Evolutionary conservation across 1,140 invertebrate genomes (phyloP).

Genomic region (Macrobrachium rosenbergii): DNA sequence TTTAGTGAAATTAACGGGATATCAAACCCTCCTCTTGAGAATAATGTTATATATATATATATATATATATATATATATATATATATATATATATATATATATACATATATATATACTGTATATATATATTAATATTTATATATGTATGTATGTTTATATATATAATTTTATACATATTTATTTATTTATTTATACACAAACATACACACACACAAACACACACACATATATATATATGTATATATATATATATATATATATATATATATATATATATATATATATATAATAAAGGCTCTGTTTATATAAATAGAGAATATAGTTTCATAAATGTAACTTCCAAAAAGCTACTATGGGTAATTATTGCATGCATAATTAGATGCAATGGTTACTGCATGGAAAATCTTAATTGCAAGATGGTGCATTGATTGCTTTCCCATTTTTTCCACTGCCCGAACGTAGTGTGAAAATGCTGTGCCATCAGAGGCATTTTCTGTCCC

Average conservation of each 20-base stretch:
- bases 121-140: background rate
- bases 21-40: too few relatives aligned
- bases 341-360: too few relatives aligned
- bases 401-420: too few relatives aligned
- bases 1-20: too few relatives aligned
- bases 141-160: background rate
- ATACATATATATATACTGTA: background rate
- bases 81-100: conserved; percentile 18
- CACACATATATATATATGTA: conserved; percentile 1
- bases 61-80: conserved; percentile 4
- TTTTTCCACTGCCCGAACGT: too few relatives aligned
- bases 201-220: background rate
- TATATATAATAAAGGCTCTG: background rate
- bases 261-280: conserved; percentile 7
- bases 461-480: too few relatives aligned
- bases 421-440: too few relatives aligned
- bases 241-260: conserved; percentile 8
- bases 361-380: too few relatives aligned
- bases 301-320: too few relatives aligned
- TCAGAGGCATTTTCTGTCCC: too few relatives aligned
- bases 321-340: too few relatives aligned
- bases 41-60: background rate
- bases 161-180: background rate
- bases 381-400: too few relatives aligned
- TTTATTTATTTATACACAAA: background rate